A percentile compares a stretch with the other conserved stretches of the same genome.
phyloP scores from a whole-genome alignment of 2,888 invertebrate species.

The Troglohyphantes excavatus region DNA sequence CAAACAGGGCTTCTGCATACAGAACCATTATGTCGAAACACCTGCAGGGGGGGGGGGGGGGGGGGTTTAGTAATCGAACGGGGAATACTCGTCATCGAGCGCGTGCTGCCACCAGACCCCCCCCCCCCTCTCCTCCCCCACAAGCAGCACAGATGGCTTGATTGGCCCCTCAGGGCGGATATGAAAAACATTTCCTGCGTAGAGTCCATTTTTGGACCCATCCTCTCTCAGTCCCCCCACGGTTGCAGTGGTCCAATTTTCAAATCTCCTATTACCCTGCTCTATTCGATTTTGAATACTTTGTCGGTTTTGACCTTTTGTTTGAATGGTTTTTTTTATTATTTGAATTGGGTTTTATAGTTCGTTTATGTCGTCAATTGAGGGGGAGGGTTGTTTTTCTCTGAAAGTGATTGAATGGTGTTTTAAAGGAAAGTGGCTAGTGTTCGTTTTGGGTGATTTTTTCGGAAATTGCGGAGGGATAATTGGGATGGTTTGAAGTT shows the following conservation, averaged over 20 bases:
- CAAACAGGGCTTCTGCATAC: conserved; percentile 19
- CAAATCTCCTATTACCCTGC: not conserved
- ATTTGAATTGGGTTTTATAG: not conserved
- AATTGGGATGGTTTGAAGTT: not conserved
- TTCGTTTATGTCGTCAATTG: too few species aligned
- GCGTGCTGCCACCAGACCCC: conserved; percentile 49
- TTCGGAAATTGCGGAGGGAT: not conserved
- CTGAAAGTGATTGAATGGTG: not conserved
- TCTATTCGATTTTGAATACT: not conserved
- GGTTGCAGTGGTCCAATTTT: not conserved
- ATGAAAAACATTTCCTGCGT: conserved; percentile 68
- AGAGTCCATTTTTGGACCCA: conserved; percentile 44
- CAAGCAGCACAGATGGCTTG: conserved; percentile 67
- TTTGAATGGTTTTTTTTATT: not conserved
- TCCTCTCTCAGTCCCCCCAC: conserved; percentile 15
- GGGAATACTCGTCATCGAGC: conserved; percentile 56
- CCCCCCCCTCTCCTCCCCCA: too few species aligned
- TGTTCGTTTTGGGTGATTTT: not conserved
- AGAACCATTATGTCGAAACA: conserved; percentile 62
- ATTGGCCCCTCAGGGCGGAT: conserved; percentile 69
- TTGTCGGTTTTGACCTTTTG: not conserved
- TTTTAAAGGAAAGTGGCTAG: conserved; percentile 9
- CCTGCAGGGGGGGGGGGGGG: conserved; percentile 56
- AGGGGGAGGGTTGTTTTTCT: not conserved
- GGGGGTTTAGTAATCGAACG: conserved; percentile 31